Percentiles rank a stretch among this genome's conserved stretches.
Conservation (phyloP, 2,888 invertebrate genomes). For the Platynereis dumerilii region DNA sequence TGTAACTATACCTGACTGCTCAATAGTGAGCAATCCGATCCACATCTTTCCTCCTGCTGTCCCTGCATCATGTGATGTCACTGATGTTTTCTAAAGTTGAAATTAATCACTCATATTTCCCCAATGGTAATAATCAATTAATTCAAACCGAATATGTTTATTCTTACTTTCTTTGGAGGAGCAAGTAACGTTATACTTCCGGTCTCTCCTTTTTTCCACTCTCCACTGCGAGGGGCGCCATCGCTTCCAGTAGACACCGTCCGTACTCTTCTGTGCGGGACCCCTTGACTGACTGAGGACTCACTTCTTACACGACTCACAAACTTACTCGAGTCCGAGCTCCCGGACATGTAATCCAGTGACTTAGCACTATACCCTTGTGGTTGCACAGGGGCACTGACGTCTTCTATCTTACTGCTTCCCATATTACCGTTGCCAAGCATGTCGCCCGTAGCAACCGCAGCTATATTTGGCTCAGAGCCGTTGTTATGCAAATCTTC, state of each 20-base stretch:
- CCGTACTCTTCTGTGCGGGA: background rate
- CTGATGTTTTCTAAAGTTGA: too few species aligned
- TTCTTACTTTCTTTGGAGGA: too few species aligned
- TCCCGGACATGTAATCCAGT: background rate
- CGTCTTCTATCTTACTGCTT: background rate
- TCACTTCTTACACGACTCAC: background rate
- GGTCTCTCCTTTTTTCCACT: background rate
- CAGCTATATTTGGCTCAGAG: conserved; percentile 2
- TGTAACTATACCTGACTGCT: too few species aligned
- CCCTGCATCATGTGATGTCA: too few species aligned
- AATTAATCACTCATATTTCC: too few species aligned
- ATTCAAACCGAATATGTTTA: too few species aligned
- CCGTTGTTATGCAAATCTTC: background rate
- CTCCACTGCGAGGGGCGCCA: too few species aligned
- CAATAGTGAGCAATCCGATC: too few species aligned
- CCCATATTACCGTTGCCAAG: background rate
- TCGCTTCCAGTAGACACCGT: background rate
- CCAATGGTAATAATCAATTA: too few species aligned
- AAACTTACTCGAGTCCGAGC: background rate
- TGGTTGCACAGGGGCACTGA: background rate
- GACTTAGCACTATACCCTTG: background rate
- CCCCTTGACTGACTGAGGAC: background rate
- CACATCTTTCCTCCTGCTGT: too few species aligned
- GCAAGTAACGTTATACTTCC: background rate
- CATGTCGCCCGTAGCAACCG: background rate